Base-by-base conservation (phyloP, 2,888 invertebrate species). In the Caenorhabditis wallacei region DNA sequence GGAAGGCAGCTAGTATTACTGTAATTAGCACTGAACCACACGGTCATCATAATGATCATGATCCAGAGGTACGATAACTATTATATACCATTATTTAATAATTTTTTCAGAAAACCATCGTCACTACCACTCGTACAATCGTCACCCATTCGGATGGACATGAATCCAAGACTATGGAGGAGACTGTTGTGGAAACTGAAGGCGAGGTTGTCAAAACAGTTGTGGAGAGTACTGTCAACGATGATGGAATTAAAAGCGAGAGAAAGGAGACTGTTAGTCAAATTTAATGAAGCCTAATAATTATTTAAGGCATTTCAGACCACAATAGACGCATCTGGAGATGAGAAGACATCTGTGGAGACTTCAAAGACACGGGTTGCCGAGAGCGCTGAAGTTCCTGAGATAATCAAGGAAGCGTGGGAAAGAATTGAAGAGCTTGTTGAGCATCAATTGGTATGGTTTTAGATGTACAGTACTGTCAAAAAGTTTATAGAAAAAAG, bases 131-230 rank as follows among this genome's bases (percentile, higher is more conserved):
- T 8, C 82, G 76, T 24, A 85, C 87, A 16, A 69, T 84, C n/a
- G 87, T 85, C 35, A 85, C 85, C 4, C 85, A 85, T 63, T 72
- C 84, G 11, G 86, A 86, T 43, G 84, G 83, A 1, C 63, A 84
- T 22, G 84, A 86, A 35, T 81, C 86, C 10, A 83, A 83, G 37
- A 83, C 81, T n/a, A 84, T 86, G 84, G 84, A 84, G 22, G 86
- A 86, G 26, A 84, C 84, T 1, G 86, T 86, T 16, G 76, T 84
- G 26, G 84, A 86, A 43, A 80, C 78, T 2, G 86, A 84, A 24
- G 86, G 84, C 26, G 84, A 84, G 56, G 74, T 84, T 20, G 78
- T 81, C 1, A 75, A 79, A 57, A 86, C 83, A 13, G 78, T 86
- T 11, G 68, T 78, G 18, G 84, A 86, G 54, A 86, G 80, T 11